phyloP scores from a whole-genome alignment of 2,797 vertebrate genomes.

The Sebastes trivittatus region DNA sequence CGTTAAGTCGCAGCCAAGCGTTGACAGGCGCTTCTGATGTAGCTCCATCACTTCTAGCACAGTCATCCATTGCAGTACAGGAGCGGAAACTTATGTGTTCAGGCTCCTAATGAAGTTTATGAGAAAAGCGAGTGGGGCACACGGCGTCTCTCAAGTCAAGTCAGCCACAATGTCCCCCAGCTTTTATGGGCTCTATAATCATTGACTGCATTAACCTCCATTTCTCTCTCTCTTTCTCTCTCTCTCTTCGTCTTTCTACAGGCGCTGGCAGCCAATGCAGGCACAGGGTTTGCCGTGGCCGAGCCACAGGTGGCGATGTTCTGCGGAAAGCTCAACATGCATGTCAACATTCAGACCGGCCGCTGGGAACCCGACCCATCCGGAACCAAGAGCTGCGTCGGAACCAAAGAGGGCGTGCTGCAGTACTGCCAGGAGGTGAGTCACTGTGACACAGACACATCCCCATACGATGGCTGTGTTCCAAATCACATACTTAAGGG shows the following conservation, averaged over 20 bases:
- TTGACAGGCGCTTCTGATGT: conserved; percentile 35
- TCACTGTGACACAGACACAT: conserved; percentile 3
- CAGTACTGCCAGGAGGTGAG: conserved; percentile 98
- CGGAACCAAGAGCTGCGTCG: conserved; percentile 90
- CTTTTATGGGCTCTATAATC: conserved; percentile 24
- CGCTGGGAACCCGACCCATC: conserved; percentile 96
- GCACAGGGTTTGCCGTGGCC: conserved; percentile 91
- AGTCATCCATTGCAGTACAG: conserved; percentile 29
- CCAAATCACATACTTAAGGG: no score
- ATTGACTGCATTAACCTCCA: conserved; percentile 29
- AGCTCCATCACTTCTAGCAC: conserved; percentile 26
- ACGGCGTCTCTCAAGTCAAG: conserved; percentile 23
- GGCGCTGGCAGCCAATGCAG: conserved; percentile 94
- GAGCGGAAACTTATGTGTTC: conserved; percentile 27
- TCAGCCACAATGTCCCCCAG: background rate
- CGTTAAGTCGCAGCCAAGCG: conserved; percentile 23
- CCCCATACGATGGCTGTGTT: no score
- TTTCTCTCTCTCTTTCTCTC: background rate
- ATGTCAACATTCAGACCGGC: conserved; percentile 96
- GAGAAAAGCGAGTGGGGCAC: background rate
- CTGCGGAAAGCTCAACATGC: conserved; percentile 98
- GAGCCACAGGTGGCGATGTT: conserved; percentile 98
- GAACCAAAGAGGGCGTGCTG: conserved; percentile 91
- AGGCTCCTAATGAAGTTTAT: conserved; percentile 28
- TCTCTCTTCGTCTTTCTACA: conserved; percentile 52